Conservation (phyloP, 2,113 vertebrate genomes). For the Gnathonemus longibarbis region DNA sequence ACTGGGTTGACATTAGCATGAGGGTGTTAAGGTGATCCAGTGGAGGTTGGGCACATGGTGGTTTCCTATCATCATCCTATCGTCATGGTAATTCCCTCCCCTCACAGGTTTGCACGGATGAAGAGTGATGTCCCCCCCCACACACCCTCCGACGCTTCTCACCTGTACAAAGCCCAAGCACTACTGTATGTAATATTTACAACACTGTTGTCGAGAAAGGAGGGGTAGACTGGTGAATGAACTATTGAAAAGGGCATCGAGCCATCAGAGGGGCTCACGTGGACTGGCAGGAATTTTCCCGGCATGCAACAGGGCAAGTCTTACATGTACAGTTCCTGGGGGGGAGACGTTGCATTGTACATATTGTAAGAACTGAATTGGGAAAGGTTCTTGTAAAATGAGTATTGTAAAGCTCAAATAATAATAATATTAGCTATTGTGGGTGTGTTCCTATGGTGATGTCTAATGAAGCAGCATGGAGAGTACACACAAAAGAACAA, state of each 20-base stretch:
- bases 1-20: not conserved
- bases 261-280: not conserved
- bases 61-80: not conserved
- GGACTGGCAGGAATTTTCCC: slow-evolving; percentile 5
- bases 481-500: slow-evolving; percentile 21
- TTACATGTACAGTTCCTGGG: slow-evolving; percentile 40
- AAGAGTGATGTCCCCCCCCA: slow-evolving; percentile 72
- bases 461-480: slow-evolving; percentile 38
- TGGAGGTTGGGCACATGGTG: not conserved
- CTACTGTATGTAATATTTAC: slow-evolving; percentile 85
- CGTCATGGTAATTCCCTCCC: slow-evolving; percentile 1
- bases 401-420: slow-evolving; percentile 66
- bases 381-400: slow-evolving; percentile 64
- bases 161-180: slow-evolving; percentile 66
- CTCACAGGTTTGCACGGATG: slow-evolving; percentile 91
- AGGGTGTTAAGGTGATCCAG: not conserved
- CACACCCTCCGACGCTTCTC: slow-evolving; percentile 33
- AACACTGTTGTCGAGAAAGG: slow-evolving; percentile 51
- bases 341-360: slow-evolving; percentile 47
- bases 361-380: slow-evolving; percentile 65
- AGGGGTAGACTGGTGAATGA: not conserved
- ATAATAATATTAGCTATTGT: slow-evolving; percentile 39
- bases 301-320: slow-evolving; percentile 37
- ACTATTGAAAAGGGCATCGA: not conserved
- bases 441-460: slow-evolving; percentile 46